These are phyloP conservation scores for Trissoscelio sp. DNA, from an alignment of 2,888 invertebrate species.

Conservation along the genomic window DNA sequence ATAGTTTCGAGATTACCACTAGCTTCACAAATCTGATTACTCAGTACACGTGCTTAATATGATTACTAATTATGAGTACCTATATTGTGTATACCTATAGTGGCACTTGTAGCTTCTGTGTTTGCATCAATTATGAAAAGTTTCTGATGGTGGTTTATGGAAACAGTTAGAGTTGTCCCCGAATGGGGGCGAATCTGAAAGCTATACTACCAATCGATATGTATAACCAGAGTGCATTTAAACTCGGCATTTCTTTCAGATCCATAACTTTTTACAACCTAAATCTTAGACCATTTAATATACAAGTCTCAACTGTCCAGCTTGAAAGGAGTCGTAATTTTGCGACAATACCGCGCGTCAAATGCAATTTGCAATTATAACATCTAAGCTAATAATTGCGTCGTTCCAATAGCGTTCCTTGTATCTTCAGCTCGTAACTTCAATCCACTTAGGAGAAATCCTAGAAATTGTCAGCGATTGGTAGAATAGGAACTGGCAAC, in stretches of 20 bases:
- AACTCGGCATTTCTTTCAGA: too few relatives aligned
- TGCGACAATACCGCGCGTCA: constrained; percentile 17
- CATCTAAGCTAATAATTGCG: constrained; percentile 76
- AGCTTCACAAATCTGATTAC: constrained; percentile 83
- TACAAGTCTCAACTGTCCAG: too few relatives aligned
- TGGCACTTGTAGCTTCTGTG: constrained; percentile 63
- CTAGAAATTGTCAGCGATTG: constrained; percentile 77
- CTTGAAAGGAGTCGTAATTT: constrained; percentile 29
- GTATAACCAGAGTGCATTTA: too few relatives aligned
- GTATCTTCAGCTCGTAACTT: constrained; percentile 74
- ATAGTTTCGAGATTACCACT: constrained; percentile 83
- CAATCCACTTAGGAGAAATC: constrained; percentile 79
- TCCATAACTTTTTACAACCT: neutral
- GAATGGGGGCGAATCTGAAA: neutral
- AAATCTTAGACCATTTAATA: too few relatives aligned
- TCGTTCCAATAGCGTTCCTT: constrained; percentile 54
- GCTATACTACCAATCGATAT: constrained; percentile 22
- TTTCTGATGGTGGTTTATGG: constrained; percentile 64
- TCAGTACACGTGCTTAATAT: constrained; percentile 83
- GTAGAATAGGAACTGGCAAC: constrained; percentile 77
- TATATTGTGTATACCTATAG: constrained; percentile 71
- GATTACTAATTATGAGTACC: constrained; percentile 83
- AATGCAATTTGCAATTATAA: constrained; percentile 60
- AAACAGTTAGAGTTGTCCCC: constrained; percentile 50
- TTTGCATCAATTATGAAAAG: constrained; percentile 68